A percentile compares a stretch with the other conserved stretches of the same genome.
phyloP scores from a whole-genome alignment of 2,797 vertebrate genomes.

The Microtus agrestis region DNA sequence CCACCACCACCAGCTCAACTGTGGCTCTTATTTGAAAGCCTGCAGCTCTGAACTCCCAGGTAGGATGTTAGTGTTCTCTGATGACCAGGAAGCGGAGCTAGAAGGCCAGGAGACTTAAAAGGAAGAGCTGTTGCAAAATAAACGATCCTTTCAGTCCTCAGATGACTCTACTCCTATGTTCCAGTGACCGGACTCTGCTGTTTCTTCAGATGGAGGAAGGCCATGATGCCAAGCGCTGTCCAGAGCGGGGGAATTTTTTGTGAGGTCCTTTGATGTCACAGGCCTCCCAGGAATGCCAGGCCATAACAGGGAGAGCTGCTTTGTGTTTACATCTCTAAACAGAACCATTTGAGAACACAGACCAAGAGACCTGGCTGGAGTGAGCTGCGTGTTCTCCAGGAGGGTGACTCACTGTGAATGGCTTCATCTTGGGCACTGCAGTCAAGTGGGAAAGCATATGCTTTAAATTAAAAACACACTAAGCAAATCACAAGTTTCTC shows the following conservation, averaged over 20 bases:
- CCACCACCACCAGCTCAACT: not conserved
- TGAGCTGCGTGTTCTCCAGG: conserved; percentile 86
- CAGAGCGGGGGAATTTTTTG: conserved; percentile 92
- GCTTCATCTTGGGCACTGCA: conserved; percentile 89
- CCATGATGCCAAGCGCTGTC: conserved; percentile 90
- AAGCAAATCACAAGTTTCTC: conserved; percentile 88
- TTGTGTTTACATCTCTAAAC: conserved; percentile 89
- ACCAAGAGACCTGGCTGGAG: conserved; percentile 87
- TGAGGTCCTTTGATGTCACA: conserved; percentile 94
- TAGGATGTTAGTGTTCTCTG: conserved; percentile 24
- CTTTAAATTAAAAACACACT: conserved; percentile 90
- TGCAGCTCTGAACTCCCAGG: conserved; percentile 34
- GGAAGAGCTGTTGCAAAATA: conserved; percentile 63
- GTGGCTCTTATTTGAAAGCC: not conserved
- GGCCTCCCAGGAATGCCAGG: conserved; percentile 91
- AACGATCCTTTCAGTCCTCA: conserved; percentile 75
- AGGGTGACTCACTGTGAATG: conserved; percentile 88
- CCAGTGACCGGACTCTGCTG: conserved; percentile 88
- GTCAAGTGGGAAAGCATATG: conserved; percentile 90
- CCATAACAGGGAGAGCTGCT: conserved; percentile 84
- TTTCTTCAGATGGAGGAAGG: conserved; percentile 93
- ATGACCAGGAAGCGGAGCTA: conserved; percentile 23
- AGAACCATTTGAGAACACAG: conserved; percentile 89
- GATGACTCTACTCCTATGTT: conserved; percentile 89
- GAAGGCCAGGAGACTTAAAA: not conserved